Conservation (phyloP, 2,797 vertebrate species). For the Okamejei kenojei region DNA sequence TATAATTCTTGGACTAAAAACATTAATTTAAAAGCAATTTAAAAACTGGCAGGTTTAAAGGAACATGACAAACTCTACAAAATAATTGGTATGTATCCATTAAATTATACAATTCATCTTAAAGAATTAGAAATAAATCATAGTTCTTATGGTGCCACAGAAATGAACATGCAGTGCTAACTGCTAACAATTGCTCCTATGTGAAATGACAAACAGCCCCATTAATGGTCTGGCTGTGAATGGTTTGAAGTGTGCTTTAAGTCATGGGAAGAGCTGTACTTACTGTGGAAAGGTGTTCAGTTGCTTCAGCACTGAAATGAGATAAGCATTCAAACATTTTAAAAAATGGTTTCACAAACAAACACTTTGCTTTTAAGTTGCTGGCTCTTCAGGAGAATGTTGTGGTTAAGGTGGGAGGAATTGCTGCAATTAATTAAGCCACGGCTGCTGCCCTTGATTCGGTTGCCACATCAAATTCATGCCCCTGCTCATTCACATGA, state of each 20-base stretch:
- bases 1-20: neutral
- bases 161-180: neutral
- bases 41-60: neutral
- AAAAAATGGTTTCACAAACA: slow-evolving; percentile 50
- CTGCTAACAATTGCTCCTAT: neutral
- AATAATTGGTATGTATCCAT: neutral
- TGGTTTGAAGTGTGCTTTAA: neutral
- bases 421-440: too few species aligned
- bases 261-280: slow-evolving; percentile 54
- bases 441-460: too few species aligned
- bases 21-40: slow-evolving; percentile 21
- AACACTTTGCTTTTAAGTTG: slow-evolving; percentile 43
- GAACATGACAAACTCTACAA: neutral
- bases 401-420: too few species aligned
- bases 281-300: slow-evolving; percentile 71
- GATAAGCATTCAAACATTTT: slow-evolving; percentile 49
- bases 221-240: slow-evolving; percentile 1
- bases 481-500: too few species aligned
- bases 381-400: slow-evolving; percentile 50
- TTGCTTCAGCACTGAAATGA: slow-evolving; percentile 70
- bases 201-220: neutral
- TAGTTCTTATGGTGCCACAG: neutral
- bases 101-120: neutral
- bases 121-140: neutral
- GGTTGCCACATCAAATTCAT: too few species aligned